Conservation (phyloP, 2,797 vertebrate species). For the Anguilla marmorata region DNA sequence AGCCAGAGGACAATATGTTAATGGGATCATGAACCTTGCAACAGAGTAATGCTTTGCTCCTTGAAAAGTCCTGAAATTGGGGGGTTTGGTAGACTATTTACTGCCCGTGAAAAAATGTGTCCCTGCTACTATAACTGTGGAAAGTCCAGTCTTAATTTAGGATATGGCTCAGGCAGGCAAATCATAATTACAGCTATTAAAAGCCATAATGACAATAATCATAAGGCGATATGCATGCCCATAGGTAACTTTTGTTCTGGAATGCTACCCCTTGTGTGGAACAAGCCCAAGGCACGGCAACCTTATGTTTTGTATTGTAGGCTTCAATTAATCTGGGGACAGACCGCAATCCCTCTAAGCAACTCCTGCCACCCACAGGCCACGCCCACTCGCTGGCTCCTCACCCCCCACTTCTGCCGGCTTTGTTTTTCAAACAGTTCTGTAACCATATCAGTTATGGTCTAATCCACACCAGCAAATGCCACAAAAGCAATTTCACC, state of each 20-base stretch:
- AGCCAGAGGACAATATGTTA: slow-evolving; percentile 14
- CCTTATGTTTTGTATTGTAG: not conserved
- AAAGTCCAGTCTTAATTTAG: not conserved
- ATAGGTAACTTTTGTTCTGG: not conserved
- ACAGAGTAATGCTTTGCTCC: not conserved
- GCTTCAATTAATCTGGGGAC: not conserved
- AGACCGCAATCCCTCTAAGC: not conserved
- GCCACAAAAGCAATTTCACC: slow-evolving; percentile 73
- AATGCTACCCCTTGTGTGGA: not conserved
- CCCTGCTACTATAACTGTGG: not conserved
- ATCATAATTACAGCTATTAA: not conserved
- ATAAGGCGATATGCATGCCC: not conserved
- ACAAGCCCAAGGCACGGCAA: not conserved
- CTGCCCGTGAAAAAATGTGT: not conserved
- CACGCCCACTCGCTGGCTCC: not conserved
- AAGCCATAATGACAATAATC: slow-evolving; percentile 15
- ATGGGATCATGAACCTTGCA: not conserved
- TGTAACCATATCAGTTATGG: slow-evolving; percentile 19
- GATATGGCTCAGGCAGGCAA: slow-evolving; percentile 8
- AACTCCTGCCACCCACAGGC: not conserved
- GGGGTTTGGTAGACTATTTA: not conserved
- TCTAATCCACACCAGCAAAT: slow-evolving; percentile 40
- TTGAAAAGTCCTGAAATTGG: not conserved
- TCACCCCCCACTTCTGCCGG: not conserved
- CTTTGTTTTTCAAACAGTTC: slow-evolving; percentile 17